Base-by-base conservation (phyloP, 2,888 invertebrate genomes). In the Ceramica pisi region DNA sequence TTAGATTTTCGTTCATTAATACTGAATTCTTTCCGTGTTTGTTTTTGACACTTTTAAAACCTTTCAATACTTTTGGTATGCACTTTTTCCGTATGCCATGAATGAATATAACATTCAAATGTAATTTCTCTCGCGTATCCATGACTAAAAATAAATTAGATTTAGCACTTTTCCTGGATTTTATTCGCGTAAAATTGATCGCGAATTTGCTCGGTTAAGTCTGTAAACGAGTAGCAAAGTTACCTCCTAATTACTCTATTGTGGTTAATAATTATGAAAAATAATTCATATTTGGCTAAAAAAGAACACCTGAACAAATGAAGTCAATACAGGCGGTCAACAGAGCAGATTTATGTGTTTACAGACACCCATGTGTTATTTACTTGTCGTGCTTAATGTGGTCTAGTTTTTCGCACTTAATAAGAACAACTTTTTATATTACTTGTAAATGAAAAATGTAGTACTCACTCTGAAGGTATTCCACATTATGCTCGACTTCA, bases 401-500 rank as follows among this genome's bases (percentile, higher is more conserved):
- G n/a, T 57, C 21, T 53, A 70, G 6, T 26, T 59, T 44, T 53
- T 63, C 31, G 12, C 23, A 23, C 0, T 38, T 44, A n/a, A 46
- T n/a, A 38, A 2, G 0, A 10, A 68, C 6, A 38, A n/a, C 12
- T 41, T 56, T 44, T 21, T 8, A 21, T 31, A 35, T 41, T 9
- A 61, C 2, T 44, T 56, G 2, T 21, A 57, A 35, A 56, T 31
- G 9, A 38, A 59, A 64, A 64, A 55, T 2, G 46, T 0, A 57
- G 38, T 85, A 95, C 96, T 95, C 74, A 96, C 96, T 65, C 85
- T 97, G 96, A 75, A 98, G 93, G 62, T 96, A 91, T n/a, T 96
- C 94, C 14, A 98, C 96, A 70, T 97, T 97, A 85, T 98, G 97
- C 14, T 97, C 93, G 0, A 98, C 97, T 94, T 98, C 98, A 1